Base-by-base conservation (phyloP, 2,797 vertebrate genomes). In the Epinephelus coioides region DNA sequence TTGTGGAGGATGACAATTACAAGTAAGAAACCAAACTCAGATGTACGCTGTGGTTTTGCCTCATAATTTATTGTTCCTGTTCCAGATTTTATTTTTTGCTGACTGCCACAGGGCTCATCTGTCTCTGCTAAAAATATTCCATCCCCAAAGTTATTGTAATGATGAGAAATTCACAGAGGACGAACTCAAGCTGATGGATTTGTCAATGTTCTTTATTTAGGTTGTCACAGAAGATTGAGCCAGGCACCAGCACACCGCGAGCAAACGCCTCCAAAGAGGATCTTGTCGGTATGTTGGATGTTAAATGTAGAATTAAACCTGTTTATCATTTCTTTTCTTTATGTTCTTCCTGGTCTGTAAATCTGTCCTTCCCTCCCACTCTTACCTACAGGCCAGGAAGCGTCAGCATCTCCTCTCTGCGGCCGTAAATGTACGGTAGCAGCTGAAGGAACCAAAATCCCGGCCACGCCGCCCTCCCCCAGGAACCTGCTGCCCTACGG, bases 1-100 rank as follows among this genome's bases (percentile, higher is more conserved):
- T 99, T 95, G 98, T 99, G 83, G 98, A 99, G 93, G 98, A 99
- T 21, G 98, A 99, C 92, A 99, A 99, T 94, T 99, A 99, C 92
- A 99, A 98, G 98, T 99, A 95, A 95, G 97, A 72, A 44, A 34
- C 18, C 8, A 54, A 49, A 47, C 53, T 65, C 61, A 3, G 25
- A 57, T 6, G 19, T 14, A 4, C 12, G 0, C 44, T 4, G 2
- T 6, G 34, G 34, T 34, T 8, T 34, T 34, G 34, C 34, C 34
- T 34, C 34, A 8, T 34, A 34, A 34, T 65, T 77, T 21, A 14
- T 14, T 25, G 1, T 5, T 17, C n/a, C 11, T 17, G 14, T 46
- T 43, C 12, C 13, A 46, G 40, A 14, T 57, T 72, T 25, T 23
- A 25, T 14, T 30, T 19, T 25, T 70, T 27, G 13, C 23, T 72